These are phyloP conservation scores for Arion vulgaris DNA, from an alignment of 1,140 invertebrate species.

Conservation along the genomic window DNA sequence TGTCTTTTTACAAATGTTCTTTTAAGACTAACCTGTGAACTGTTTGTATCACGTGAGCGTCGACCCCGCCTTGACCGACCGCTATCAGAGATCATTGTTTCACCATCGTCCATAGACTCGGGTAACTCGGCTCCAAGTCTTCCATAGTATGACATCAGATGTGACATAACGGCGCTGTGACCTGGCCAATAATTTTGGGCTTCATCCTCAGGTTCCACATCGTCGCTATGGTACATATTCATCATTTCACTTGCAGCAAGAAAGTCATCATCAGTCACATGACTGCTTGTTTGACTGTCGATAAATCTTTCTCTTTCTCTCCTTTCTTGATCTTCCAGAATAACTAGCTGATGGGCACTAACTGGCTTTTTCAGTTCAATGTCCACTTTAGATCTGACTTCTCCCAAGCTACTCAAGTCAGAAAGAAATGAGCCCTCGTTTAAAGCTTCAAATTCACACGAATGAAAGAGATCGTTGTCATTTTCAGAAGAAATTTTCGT, in stretches of 20 bases:
- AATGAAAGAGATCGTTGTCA: slow-evolving; percentile 61
- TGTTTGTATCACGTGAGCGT: background rate
- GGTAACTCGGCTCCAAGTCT: background rate
- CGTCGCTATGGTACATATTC: background rate
- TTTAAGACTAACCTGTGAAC: background rate
- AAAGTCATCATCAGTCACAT: slow-evolving; percentile 8
- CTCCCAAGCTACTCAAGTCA: slow-evolving; percentile 63
- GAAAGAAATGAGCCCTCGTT: slow-evolving; percentile 59
- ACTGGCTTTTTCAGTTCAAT: slow-evolving; percentile 56
- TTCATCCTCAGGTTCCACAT: background rate
- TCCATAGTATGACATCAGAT: background rate
- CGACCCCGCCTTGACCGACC: background rate
- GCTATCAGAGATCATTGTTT: background rate
- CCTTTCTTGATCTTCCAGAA: slow-evolving; percentile 57
- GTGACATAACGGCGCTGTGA: background rate
- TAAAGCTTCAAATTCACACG: slow-evolving; percentile 56
- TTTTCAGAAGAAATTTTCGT: slow-evolving; percentile 51
- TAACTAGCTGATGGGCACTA: slow-evolving; percentile 56
- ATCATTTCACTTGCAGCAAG: background rate
- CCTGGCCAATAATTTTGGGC: background rate
- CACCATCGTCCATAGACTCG: background rate
- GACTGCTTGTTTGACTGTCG: background rate
- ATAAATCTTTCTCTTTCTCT: slow-evolving; percentile 33
- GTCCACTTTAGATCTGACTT: slow-evolving; percentile 54
- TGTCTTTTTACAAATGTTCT: too few species aligned